Conservation (phyloP, 2,113 vertebrate genomes). For the Xiphophorus maculatus region DNA sequence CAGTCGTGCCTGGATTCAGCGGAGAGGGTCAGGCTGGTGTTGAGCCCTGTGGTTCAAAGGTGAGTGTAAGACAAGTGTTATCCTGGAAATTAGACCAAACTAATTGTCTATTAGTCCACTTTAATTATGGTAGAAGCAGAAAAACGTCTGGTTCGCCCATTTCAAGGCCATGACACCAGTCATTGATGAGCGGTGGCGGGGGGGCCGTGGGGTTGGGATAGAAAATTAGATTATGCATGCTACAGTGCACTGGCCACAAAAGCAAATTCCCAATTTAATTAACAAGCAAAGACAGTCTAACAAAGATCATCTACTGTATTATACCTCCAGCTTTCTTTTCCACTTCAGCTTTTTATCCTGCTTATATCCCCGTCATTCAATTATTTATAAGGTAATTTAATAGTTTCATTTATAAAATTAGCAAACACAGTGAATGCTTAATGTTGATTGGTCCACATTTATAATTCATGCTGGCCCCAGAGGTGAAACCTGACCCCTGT, state of each 20-base stretch:
- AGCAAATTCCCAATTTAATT: conserved; percentile 72
- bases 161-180: conserved; percentile 63
- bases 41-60: conserved; percentile 65
- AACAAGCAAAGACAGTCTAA: conserved; percentile 63
- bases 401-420: background rate
- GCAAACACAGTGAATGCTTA: background rate
- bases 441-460: conserved; percentile 17
- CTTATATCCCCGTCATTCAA: background rate
- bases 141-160: conserved; percentile 44
- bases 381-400: background rate
- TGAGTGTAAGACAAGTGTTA: conserved; percentile 63
- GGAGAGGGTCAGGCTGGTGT: conserved; percentile 44
- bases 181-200: conserved; percentile 11
- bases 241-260: conserved; percentile 70
- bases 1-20: conserved; percentile 21
- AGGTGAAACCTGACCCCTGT: conserved; percentile 56
- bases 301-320: conserved; percentile 34
- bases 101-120: conserved; percentile 79
- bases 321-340: background rate
- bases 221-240: conserved; percentile 78
- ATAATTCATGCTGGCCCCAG: conserved; percentile 39
- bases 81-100: conserved; percentile 74
- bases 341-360: background rate
- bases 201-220: conserved; percentile 21
- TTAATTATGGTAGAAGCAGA: conserved; percentile 69